Conservation (phyloP, 2,797 vertebrate genomes). For the Pantherophis alleghaniensis region DNA sequence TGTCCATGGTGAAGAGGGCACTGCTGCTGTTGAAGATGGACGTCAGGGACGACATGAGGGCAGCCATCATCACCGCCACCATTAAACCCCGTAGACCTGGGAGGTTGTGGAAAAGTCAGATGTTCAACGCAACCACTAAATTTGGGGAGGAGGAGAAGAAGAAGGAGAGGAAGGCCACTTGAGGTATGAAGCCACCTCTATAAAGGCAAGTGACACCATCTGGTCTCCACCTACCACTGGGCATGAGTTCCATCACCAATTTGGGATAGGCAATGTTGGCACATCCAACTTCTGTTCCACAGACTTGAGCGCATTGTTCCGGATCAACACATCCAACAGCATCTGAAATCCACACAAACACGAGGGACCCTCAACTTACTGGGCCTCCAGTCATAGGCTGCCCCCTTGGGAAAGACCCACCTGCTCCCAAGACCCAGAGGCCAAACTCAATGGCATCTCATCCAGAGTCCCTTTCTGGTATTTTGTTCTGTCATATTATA, state of each 20-base stretch:
- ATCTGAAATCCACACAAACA: slow-evolving; percentile 50
- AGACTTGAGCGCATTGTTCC: slow-evolving; percentile 72
- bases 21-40: slow-evolving; percentile 94
- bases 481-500: neutral
- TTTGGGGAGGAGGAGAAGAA: neutral
- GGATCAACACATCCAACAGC: slow-evolving; percentile 69
- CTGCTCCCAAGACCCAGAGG: neutral
- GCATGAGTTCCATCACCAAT: slow-evolving; percentile 91
- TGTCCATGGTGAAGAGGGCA: slow-evolving; percentile 90
- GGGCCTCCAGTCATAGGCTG: neutral
- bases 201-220: neutral
- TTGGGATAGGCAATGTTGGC: slow-evolving; percentile 91
- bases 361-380: rapidly evolving
- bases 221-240: slow-evolving; percentile 73
- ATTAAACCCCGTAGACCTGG: slow-evolving; percentile 87
- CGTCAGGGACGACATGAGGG: slow-evolving; percentile 89
- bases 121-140: neutral
- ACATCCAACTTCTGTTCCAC: slow-evolving; percentile 86
- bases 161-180: neutral
- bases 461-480: neutral
- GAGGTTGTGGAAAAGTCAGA: neutral
- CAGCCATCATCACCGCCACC: slow-evolving; percentile 92
- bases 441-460: neutral
- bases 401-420: rapidly evolving
- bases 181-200: neutral